Evolutionary conservation across 2,888 invertebrate genomes (phyloP), one percentile per base, ranked within the genome.

Genomic region (Tetranychus piercei): DNA sequence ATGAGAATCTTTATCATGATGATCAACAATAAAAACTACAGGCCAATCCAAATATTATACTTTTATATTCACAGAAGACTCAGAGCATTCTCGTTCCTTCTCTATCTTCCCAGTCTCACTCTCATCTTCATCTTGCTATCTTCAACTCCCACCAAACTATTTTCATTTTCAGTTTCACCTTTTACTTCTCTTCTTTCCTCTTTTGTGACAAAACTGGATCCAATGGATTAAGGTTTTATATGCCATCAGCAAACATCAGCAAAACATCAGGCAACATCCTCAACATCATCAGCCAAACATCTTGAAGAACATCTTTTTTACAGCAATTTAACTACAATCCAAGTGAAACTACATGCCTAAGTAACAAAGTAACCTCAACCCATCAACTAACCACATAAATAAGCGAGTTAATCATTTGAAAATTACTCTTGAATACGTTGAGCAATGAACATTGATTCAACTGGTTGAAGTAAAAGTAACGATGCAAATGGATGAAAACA

Each of bases 161-260:
- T 23, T 69, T n/a, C n/a, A 23, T 69, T 55, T 20, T n/a, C 69
- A 15, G 69, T 69, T 69, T 23, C n/a, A 9, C 69, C n/a, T 69
- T 69, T 69, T 69, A 11, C 23, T 69, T n/a, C n/a, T 69, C 69
- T 69, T n/a, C 69, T 69, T 23, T n/a, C n/a, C n/a, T 11, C 69
- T 69, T 20, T 11, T 69, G 69, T 23, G 22, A 23, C 69, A 23
- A 23, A 23, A 23, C n/a, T 69, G 9, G n/a, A 15, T 15, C 15
- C 55, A 55, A 55, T 55, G 55, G 55, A 55, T 55, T 55, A 55
- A 55, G 55, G 15, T 55, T 55, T 15, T 55, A 34, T n/a, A n/a
- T n/a, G n/a, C 15, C 55, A 55, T 5, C 55, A 55, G 2, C 55
- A 55, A 55, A 15, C 55, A 55, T 55, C 55, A 34, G 34, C 34